Conservation (phyloP, 2,888 invertebrate genomes). For the Leptarthrus brevirostris region DNA sequence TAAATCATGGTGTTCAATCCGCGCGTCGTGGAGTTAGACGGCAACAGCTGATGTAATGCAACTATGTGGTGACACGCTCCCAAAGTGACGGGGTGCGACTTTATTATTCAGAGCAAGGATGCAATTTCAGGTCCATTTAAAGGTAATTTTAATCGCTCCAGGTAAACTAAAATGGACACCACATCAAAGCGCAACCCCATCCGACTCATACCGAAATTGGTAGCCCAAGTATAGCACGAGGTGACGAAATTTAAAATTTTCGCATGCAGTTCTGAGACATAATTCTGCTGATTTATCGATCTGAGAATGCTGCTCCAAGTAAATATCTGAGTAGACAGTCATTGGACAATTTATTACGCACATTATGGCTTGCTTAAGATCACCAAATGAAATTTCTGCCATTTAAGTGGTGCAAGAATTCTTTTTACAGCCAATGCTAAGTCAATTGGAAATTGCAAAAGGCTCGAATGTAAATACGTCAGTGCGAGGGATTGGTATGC, state of each 20-base stretch:
- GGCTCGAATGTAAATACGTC: background rate
- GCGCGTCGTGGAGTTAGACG: background rate
- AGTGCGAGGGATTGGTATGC: background rate
- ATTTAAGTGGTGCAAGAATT: constrained; percentile 33
- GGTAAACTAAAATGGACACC: constrained; percentile 4
- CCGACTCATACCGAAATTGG: constrained; percentile 10
- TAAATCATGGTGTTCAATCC: constrained; percentile 4
- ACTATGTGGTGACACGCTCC: background rate
- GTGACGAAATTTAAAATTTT: constrained; percentile 40
- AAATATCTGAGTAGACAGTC: constrained; percentile 41
- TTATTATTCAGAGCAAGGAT: constrained; percentile 42
- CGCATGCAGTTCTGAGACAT: constrained; percentile 37
- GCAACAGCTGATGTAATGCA: constrained; percentile 25
- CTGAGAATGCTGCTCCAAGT: constrained; percentile 24
- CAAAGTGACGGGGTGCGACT: constrained; percentile 23
- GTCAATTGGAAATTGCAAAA: background rate
- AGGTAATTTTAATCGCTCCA: constrained; percentile 14
- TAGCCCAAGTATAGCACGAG: background rate
- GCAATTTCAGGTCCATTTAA: constrained; percentile 25
- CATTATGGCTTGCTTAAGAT: constrained; percentile 36
- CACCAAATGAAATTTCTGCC: constrained; percentile 32
- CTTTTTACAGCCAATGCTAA: constrained; percentile 13
- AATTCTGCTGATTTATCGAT: constrained; percentile 40
- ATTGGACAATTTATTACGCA: constrained; percentile 39
- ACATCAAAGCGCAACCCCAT: constrained; percentile 14